Evolutionary conservation across 2,888 invertebrate genomes (phyloP).

Genomic region (Vesta saturnalis): DNA sequence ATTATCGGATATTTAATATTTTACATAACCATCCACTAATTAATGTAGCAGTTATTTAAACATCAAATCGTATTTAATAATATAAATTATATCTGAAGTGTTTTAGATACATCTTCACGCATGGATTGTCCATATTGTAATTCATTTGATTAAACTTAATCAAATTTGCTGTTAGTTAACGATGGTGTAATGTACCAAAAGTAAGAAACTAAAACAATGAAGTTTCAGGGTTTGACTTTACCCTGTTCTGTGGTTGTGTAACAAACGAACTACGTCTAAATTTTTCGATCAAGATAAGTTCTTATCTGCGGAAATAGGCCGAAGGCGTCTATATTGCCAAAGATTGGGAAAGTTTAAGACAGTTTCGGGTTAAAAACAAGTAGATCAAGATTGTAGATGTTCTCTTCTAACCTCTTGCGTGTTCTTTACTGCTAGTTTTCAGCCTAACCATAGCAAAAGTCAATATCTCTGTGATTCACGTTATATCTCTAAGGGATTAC

Average conservation of each 20-base stretch:
- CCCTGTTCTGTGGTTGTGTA: background rate
- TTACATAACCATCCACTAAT: too few relatives aligned
- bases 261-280: constrained; percentile 22
- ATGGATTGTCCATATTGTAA: background rate
- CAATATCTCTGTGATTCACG: constrained; percentile 30
- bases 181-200: background rate
- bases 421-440: constrained; percentile 31
- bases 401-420: constrained; percentile 23
- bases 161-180: background rate
- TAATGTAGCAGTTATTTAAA: too few relatives aligned
- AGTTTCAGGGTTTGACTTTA: background rate
- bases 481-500: too few relatives aligned
- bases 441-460: constrained; percentile 25
- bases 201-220: background rate
- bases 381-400: constrained; percentile 36
- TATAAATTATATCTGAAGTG: too few relatives aligned
- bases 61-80: too few relatives aligned
- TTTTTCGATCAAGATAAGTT: constrained; percentile 19
- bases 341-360: constrained; percentile 35
- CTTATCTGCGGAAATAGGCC: constrained; percentile 20
- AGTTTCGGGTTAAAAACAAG: constrained; percentile 35
- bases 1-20: too few relatives aligned
- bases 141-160: background rate
- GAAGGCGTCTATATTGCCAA: constrained; percentile 30
- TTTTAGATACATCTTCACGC: background rate